A percentile compares a stretch with the other conserved stretches of the same genome.
phyloP scores from a whole-genome alignment of 1,140 invertebrate species.

The Drosophila pseudoobscura region DNA sequence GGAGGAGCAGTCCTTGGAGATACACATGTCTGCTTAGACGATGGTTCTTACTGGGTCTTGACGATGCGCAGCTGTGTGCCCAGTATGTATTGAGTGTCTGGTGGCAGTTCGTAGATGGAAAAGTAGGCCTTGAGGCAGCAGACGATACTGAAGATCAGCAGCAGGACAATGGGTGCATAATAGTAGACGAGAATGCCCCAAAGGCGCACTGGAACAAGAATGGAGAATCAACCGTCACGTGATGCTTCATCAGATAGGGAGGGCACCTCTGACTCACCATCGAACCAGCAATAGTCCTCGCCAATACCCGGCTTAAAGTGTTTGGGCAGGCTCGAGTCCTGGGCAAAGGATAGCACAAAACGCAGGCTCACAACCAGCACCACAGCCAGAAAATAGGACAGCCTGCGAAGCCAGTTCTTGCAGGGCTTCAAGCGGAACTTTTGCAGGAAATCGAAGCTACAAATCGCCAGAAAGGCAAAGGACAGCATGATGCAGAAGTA shows the following conservation, averaged over 20 bases:
- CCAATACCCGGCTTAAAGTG: slow-evolving; percentile 85
- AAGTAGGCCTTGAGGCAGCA: slow-evolving; percentile 68
- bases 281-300: slow-evolving; percentile 86
- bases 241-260: too few species aligned
- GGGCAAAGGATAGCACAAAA: slow-evolving; percentile 83
- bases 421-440: slow-evolving; percentile 86
- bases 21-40: background rate
- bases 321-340: slow-evolving; percentile 84
- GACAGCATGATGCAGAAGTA: slow-evolving; percentile 90
- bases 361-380: slow-evolving; percentile 86
- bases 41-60: slow-evolving; percentile 63
- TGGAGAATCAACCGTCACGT: too few species aligned
- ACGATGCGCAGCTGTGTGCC: slow-evolving; percentile 61
- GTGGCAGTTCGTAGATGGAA: slow-evolving; percentile 53
- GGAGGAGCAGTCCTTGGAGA: background rate
- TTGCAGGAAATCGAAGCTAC: slow-evolving; percentile 90
- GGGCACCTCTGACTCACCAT: slow-evolving; percentile 72
- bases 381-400: slow-evolving; percentile 87
- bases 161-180: slow-evolving; percentile 60
- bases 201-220: slow-evolving; percentile 55
- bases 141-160: slow-evolving; percentile 59
- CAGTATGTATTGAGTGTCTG: slow-evolving; percentile 62
- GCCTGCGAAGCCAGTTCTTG: slow-evolving; percentile 83
- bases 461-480: slow-evolving; percentile 91
- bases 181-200: slow-evolving; percentile 79